phyloP scores from a whole-genome alignment of 2,888 invertebrate species.

The Mythimna albipuncta region DNA sequence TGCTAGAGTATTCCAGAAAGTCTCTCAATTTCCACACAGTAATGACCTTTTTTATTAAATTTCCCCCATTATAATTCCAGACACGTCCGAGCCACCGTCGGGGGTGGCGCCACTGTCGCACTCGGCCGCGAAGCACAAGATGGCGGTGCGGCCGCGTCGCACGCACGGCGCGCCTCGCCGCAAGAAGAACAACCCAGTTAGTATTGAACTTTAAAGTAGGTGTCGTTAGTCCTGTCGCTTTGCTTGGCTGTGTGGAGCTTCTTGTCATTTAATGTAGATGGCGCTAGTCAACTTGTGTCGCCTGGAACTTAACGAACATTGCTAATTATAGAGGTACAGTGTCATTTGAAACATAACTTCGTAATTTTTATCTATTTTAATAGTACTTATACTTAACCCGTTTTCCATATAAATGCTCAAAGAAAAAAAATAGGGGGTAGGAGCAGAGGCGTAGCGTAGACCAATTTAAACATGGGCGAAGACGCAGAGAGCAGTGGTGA shows the following conservation, averaged over 20 bases:
- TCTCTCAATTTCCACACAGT: background rate
- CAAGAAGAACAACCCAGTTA: constrained; percentile 89
- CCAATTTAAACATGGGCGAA: too few relatives aligned
- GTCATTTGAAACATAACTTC: too few relatives aligned
- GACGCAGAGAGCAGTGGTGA: too few relatives aligned
- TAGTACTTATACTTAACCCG: too few relatives aligned
- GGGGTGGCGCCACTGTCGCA: constrained; percentile 93
- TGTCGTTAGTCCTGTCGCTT: constrained; percentile 32
- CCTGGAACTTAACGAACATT: too few relatives aligned
- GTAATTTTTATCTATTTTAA: too few relatives aligned
- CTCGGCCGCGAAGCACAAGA: constrained; percentile 95
- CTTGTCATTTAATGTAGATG: constrained; percentile 23
- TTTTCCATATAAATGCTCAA: too few relatives aligned
- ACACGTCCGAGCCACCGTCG: constrained; percentile 86
- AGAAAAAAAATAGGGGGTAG: too few relatives aligned
- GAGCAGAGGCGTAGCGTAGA: too few relatives aligned
- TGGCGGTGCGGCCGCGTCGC: constrained; percentile 94
- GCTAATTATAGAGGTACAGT: too few relatives aligned
- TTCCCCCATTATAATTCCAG: constrained; percentile 70
- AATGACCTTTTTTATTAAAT: background rate
- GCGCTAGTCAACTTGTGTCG: constrained; percentile 13
- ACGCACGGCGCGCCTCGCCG: constrained; percentile 94
- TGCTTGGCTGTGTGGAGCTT: constrained; percentile 15
- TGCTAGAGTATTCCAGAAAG: background rate
- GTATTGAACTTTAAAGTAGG: constrained; percentile 63